Conservation (phyloP, 2,797 vertebrate species). For the Martes flavigula region DNA sequence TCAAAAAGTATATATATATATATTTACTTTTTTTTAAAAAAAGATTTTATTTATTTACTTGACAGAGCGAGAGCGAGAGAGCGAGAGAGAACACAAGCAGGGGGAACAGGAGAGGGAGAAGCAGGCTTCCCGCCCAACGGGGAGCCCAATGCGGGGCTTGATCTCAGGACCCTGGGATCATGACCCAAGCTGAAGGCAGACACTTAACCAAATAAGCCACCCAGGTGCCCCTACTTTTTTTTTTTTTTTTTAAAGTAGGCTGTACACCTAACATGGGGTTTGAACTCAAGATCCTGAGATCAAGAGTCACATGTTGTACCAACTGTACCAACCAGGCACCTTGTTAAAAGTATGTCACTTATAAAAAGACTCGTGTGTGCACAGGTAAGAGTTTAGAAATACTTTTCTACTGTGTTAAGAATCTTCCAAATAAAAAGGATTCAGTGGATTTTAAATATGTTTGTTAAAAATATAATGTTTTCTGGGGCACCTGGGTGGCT, state of each 20-base stretch:
- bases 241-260: background rate
- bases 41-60: too few species aligned
- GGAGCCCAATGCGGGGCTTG: too few species aligned
- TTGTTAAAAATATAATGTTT: conserved; percentile 8
- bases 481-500: background rate
- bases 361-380: background rate
- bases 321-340: background rate
- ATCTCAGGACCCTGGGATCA: too few species aligned
- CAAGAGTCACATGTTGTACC: background rate
- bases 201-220: too few species aligned
- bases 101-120: too few species aligned
- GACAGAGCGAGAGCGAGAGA: too few species aligned
- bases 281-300: background rate
- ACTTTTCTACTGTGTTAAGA: background rate
- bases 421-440: background rate
- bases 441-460: background rate
- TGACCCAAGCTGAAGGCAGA: too few species aligned
- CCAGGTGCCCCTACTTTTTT: too few species aligned
- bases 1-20: background rate
- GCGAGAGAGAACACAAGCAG: too few species aligned
- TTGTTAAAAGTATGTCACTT: background rate
- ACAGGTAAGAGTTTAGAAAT: background rate
- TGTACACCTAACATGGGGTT: background rate
- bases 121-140: too few species aligned
- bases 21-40: too few species aligned